These are phyloP conservation scores for Acomys russatus DNA, from an alignment of 2,797 vertebrate species.

Conservation along the genomic window DNA sequence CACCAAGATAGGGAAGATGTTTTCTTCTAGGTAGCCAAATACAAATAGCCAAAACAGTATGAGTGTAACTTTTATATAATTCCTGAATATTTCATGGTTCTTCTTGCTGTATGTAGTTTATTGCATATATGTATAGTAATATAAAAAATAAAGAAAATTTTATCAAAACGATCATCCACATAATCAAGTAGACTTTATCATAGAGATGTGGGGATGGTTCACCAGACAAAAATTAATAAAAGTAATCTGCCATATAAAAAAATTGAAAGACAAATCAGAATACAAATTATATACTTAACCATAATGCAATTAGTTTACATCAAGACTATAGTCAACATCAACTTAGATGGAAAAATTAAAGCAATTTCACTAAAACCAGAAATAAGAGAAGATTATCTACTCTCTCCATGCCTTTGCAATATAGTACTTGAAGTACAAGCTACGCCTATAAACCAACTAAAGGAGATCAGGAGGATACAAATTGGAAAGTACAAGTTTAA, in stretches of 20 bases:
- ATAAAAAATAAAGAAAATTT: too few species aligned
- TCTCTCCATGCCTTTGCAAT: not conserved
- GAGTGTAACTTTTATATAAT: too few species aligned
- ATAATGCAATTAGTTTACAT: not conserved
- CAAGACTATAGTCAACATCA: not conserved
- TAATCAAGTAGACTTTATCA: not conserved
- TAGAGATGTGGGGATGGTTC: not conserved
- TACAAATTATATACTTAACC: not conserved
- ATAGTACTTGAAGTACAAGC: not conserved
- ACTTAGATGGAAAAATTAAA: not conserved
- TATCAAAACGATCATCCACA: not conserved
- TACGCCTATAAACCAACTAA: not conserved
- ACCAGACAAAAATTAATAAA: not conserved
- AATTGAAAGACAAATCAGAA: not conserved
- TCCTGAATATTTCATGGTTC: too few species aligned
- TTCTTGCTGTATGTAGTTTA: too few species aligned
- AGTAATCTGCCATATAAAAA: not conserved
- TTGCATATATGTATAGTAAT: too few species aligned
- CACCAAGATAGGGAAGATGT: too few species aligned
- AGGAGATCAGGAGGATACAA: not conserved
- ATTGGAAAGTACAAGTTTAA: not conserved
- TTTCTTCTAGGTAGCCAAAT: too few species aligned
- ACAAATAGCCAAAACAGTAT: too few species aligned
- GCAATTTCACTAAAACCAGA: not conserved
- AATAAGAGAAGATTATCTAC: not conserved